Evolutionary conservation across 2,113 vertebrate genomes (phyloP).

Genomic region (Bos javanicus): DNA sequence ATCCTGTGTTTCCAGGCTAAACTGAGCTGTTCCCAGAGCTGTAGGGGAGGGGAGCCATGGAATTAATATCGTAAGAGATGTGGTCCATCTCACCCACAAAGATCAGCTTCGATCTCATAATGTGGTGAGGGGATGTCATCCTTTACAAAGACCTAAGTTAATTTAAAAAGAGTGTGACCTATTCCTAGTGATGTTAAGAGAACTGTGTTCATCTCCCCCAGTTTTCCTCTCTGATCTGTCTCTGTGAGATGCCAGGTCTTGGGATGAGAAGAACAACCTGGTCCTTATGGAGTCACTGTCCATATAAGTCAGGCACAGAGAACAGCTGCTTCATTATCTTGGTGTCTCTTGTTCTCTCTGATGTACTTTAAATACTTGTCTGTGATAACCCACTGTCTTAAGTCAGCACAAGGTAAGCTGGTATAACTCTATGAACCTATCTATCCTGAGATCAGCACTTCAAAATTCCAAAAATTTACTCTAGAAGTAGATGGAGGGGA

Average conservation of each 20-base stretch:
- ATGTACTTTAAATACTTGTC: not conserved
- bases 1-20: not conserved
- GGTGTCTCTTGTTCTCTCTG: not conserved
- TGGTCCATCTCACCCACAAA: not conserved
- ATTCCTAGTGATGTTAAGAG: not conserved
- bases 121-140: not conserved
- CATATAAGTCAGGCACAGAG: not conserved
- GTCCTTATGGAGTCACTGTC: not conserved
- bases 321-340: not conserved
- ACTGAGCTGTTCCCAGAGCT: not conserved
- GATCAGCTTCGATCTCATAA: not conserved
- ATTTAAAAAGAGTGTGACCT: not conserved
- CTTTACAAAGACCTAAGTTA: not conserved
- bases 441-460: not conserved
- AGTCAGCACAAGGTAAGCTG: not conserved
- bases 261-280: not conserved
- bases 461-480: not conserved
- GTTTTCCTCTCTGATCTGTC: not conserved
- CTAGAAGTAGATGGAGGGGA: not conserved
- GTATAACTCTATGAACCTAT: not conserved
- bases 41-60: not conserved
- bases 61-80: not conserved
- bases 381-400: not conserved
- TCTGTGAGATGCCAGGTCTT: not conserved
- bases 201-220: not conserved